These are phyloP conservation scores for Pluvialis apricaria DNA, from an alignment of 2,113 vertebrate genomes.

Conservation along the genomic window DNA sequence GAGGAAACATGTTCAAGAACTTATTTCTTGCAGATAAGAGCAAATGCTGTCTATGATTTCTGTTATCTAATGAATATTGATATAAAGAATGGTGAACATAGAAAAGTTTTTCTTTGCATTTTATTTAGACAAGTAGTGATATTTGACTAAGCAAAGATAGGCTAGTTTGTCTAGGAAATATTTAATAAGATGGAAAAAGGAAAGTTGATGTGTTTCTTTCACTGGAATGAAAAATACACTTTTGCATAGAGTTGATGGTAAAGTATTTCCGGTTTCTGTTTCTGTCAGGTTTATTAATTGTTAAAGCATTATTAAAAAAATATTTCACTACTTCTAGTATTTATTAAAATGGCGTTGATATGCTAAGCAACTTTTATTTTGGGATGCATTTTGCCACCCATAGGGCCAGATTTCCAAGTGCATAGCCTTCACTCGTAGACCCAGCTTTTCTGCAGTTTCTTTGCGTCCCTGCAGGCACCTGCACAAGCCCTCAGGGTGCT, in stretches of 20 bases:
- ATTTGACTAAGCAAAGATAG: not conserved
- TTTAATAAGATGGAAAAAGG: slow-evolving; percentile 1
- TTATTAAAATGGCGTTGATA: not conserved
- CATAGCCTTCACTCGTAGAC: too few relatives aligned
- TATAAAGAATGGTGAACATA: not conserved
- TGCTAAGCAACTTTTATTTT: not conserved
- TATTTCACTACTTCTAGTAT: not conserved
- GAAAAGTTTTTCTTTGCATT: not conserved
- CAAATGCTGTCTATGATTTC: not conserved
- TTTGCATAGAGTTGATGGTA: not conserved
- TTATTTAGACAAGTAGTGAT: not conserved
- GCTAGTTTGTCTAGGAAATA: not conserved
- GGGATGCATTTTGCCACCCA: rapidly evolving
- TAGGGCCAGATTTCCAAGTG: not conserved
- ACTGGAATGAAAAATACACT: not conserved
- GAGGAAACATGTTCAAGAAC: not conserved
- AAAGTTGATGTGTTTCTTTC: not conserved
- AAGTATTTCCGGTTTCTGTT: slow-evolving; percentile 11
- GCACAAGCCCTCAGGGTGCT: not conserved
- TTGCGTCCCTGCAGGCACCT: not conserved
- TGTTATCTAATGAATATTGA: not conserved
- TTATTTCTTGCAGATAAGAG: not conserved
- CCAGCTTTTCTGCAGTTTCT: not conserved
- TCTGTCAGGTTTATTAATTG: slow-evolving; percentile 29
- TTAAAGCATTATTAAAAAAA: slow-evolving; percentile 42